Evolutionary conservation across 1,140 invertebrate genomes (phyloP).

Genomic region (Scaptomyza montana): DNA sequence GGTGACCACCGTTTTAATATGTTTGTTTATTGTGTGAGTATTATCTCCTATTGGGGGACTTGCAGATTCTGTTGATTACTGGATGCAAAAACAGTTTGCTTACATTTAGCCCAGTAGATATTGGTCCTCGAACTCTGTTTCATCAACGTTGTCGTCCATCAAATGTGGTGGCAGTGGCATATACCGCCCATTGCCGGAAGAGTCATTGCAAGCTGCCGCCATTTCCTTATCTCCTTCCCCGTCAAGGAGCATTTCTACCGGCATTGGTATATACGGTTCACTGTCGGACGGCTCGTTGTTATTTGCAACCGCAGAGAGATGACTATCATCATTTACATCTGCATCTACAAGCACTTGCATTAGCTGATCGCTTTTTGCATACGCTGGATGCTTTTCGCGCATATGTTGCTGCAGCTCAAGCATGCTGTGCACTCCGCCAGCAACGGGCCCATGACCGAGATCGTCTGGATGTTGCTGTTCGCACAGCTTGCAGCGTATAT

Average conservation of each 20-base stretch:
- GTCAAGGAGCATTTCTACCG: conserved; percentile 30
- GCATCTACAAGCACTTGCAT: conserved; percentile 38
- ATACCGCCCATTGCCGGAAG: conserved; percentile 44
- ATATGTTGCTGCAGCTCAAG: conserved; percentile 64
- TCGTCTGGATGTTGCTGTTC: conserved; percentile 19
- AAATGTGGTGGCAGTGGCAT: conserved; percentile 70
- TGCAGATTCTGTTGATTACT: conserved; percentile 30
- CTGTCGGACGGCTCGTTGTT: neutral
- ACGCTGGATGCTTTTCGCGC: conserved; percentile 38
- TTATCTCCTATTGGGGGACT: conserved; percentile 13
- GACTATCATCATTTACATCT: conserved; percentile 18
- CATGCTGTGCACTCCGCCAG: conserved; percentile 51
- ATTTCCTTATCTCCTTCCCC: conserved; percentile 29
- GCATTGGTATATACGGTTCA: neutral
- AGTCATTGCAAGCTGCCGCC: conserved; percentile 7
- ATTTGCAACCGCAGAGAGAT: neutral
- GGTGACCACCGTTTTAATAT: neutral
- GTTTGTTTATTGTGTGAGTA: conserved; percentile 6
- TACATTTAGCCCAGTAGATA: conserved; percentile 64
- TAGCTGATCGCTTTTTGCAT: conserved; percentile 32
- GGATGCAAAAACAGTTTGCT: conserved; percentile 1
- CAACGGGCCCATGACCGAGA: conserved; percentile 7
- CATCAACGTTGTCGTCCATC: conserved; percentile 54
- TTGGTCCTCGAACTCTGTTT: conserved; percentile 66
- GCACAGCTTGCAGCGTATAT: conserved; percentile 67